Percentiles rank a stretch among this genome's conserved stretches.
Evolutionary conservation across 2,113 vertebrate genomes (phyloP).

Genomic region (Scalopus aquaticus): DNA sequence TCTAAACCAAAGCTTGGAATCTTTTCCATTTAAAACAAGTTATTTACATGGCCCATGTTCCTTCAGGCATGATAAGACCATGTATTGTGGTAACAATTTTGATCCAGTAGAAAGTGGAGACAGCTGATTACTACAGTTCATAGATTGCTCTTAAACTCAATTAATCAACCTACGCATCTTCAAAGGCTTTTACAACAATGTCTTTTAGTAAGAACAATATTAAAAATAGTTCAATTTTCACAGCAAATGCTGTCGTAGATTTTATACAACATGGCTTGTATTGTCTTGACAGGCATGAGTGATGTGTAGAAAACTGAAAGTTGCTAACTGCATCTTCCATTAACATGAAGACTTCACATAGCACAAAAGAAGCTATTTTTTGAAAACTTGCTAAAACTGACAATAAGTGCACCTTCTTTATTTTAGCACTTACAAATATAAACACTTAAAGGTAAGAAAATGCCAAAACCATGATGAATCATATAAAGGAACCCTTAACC

Average conservation of each 20-base stretch:
- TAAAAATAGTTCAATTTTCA: neutral
- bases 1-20: neutral
- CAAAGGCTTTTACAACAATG: neutral
- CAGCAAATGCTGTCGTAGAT: neutral
- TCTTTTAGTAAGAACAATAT: neutral
- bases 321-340: too few relatives aligned
- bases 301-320: neutral
- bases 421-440: neutral
- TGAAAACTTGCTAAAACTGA: neutral
- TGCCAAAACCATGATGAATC: neutral
- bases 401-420: neutral
- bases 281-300: neutral
- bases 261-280: accelerated
- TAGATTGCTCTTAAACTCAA: neutral
- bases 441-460: neutral
- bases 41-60: neutral
- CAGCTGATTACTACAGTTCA: neutral
- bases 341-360: neutral
- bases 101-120: neutral
- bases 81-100: neutral
- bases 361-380: neutral
- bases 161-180: neutral
- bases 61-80: neutral
- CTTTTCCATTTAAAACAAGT: neutral
- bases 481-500: neutral